phyloP scores from a whole-genome alignment of 2,113 vertebrate species.

The Corythornis vintsioides region DNA sequence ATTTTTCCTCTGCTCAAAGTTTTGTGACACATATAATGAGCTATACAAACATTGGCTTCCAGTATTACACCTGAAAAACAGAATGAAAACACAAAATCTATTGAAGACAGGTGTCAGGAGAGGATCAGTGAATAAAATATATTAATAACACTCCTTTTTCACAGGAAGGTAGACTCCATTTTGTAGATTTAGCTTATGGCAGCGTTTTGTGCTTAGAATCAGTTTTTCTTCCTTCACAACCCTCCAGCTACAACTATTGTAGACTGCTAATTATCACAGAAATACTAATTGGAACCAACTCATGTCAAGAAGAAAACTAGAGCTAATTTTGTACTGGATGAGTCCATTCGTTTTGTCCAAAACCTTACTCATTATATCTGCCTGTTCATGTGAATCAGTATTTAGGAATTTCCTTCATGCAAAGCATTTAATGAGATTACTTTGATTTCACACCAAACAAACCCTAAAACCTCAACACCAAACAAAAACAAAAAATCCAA shows the following conservation, averaged over 20 bases:
- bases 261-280: background rate
- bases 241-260: background rate
- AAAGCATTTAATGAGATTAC: background rate
- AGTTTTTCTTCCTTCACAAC: background rate
- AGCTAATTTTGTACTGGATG: background rate
- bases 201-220: background rate
- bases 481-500: background rate
- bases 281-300: background rate
- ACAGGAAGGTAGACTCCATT: fast-evolving
- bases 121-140: background rate
- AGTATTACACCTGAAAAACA: background rate
- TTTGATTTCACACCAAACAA: background rate
- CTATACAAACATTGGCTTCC: fast-evolving
- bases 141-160: background rate
- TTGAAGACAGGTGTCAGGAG: background rate
- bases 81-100: background rate
- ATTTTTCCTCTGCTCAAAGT: background rate
- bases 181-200: background rate
- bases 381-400: background rate
- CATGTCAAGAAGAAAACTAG: background rate
- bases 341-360: background rate
- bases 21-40: background rate
- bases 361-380: background rate
- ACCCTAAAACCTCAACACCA: background rate
- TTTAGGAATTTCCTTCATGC: background rate